A percentile compares a stretch with the other conserved stretches of the same genome.
These are phyloP conservation scores for Paramisgurnus dabryanus DNA, from an alignment of 2,113 vertebrate genomes.

Conservation along the genomic window DNA sequence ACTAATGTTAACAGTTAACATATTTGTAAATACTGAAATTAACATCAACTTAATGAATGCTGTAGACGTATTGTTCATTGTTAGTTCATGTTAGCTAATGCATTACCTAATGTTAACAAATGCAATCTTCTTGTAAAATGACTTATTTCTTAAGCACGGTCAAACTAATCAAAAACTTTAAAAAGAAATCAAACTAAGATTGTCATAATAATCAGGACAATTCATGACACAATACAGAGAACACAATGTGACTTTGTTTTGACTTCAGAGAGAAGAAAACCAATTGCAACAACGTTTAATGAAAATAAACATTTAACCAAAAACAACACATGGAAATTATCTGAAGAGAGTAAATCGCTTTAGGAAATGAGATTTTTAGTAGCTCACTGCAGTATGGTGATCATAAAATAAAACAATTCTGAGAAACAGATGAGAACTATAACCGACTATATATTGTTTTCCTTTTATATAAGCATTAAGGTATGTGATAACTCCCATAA, in stretches of 20 bases:
- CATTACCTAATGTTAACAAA: too few species aligned
- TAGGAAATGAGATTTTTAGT: background rate
- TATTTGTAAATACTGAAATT: too few species aligned
- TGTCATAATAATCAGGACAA: background rate
- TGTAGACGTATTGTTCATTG: too few species aligned
- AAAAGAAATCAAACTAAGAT: background rate
- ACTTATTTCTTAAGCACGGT: too few species aligned
- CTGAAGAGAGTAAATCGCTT: background rate
- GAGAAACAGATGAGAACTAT: background rate
- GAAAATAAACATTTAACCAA: background rate
- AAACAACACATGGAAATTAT: background rate
- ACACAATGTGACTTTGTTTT: background rate
- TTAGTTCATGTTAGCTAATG: too few species aligned
- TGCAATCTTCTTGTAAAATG: too few species aligned
- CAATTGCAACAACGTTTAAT: background rate
- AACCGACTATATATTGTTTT: background rate
- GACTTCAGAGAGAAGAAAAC: background rate
- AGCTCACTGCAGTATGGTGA: background rate
- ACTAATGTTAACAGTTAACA: too few species aligned
- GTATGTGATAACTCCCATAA: slow-evolving; percentile 6
- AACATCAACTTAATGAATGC: too few species aligned
- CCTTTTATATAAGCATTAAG: background rate
- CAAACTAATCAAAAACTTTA: background rate
- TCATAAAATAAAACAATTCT: slow-evolving; percentile 1
- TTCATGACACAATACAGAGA: background rate